Evolutionary conservation across 2,888 invertebrate genomes (phyloP).

Genomic region (Linnaemya vulpina): DNA sequence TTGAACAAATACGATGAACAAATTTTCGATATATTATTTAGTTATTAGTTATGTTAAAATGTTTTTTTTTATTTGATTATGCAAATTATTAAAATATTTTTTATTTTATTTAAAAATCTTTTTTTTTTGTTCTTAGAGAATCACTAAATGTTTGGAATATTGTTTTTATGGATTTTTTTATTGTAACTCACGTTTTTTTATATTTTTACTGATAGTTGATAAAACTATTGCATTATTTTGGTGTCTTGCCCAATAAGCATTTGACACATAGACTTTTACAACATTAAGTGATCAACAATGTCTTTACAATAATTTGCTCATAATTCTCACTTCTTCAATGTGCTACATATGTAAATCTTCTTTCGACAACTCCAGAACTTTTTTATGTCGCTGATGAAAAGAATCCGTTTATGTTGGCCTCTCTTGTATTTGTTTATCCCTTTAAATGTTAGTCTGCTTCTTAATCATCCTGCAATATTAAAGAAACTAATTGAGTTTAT

Average conservation of each 20-base stretch:
- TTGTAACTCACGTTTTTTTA: constrained; percentile 40
- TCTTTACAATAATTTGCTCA: constrained; percentile 42
- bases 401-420: constrained; percentile 57
- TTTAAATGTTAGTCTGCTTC: constrained; percentile 56
- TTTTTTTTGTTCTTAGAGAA: constrained; percentile 47
- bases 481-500: constrained; percentile 6
- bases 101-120: constrained; percentile 48
- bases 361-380: constrained; percentile 27
- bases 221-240: constrained; percentile 51
- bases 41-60: constrained; percentile 43
- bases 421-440: constrained; percentile 49
- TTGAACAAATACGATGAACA: constrained; percentile 45
- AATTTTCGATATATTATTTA: constrained; percentile 63
- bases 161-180: constrained; percentile 63
- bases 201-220: constrained; percentile 6
- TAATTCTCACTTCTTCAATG: constrained; percentile 29
- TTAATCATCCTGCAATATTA: constrained; percentile 58
- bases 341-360: constrained; percentile 1
- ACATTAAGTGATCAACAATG: constrained; percentile 39
- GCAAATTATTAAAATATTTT: constrained; percentile 29
- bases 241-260: constrained; percentile 19
- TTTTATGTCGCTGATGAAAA: constrained; percentile 51
- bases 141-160: constrained; percentile 68
- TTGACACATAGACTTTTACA: not conserved
- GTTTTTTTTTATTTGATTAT: constrained; percentile 39